Evolutionary conservation across 2,797 vertebrate species (phyloP).

Genomic region (Mormyrops boulengeri): DNA sequence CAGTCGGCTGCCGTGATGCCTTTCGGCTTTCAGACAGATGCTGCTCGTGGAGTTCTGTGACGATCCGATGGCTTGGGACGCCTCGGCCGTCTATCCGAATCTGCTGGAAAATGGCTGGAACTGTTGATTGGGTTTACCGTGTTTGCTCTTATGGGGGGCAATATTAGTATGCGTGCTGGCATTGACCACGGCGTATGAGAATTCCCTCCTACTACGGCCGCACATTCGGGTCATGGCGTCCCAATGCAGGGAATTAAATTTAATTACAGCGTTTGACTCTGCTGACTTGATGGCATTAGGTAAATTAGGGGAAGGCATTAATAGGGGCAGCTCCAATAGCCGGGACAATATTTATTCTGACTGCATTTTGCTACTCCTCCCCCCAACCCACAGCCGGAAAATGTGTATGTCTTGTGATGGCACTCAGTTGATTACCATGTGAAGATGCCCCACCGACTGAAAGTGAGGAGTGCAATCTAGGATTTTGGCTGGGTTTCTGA

Average conservation of each 20-base stretch:
- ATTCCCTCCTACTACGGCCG: neutral
- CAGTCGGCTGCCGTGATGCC: neutral
- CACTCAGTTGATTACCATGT: neutral
- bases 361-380: neutral
- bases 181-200: neutral
- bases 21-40: neutral
- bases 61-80: neutral
- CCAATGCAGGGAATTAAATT: neutral
- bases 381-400: neutral
- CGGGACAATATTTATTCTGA: neutral
- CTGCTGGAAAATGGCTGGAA: neutral
- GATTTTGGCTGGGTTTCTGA: neutral
- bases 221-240: neutral
- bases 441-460: neutral
- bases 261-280: neutral
- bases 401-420: neutral
- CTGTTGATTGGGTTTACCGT: neutral
- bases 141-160: neutral
- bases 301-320: constrained; percentile 1
- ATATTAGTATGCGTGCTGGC: neutral
- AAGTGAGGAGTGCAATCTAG: neutral
- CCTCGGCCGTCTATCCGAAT: neutral
- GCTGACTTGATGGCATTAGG: neutral
- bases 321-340: neutral
- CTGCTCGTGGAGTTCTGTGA: neutral